Conservation (phyloP, 2,113 vertebrate species). For the Periophthalmodon schlosseri region DNA sequence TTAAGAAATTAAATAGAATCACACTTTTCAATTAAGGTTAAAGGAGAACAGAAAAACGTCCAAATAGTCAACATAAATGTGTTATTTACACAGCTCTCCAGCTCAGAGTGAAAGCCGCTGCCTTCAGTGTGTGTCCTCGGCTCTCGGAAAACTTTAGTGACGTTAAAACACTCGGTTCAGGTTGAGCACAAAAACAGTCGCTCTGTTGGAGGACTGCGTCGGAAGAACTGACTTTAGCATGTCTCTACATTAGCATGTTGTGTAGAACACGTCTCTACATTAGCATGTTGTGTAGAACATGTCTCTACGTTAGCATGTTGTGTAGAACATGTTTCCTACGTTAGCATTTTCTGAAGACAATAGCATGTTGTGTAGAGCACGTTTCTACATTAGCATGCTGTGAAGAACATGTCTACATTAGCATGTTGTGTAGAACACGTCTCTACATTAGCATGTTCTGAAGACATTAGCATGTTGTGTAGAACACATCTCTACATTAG, state of each 20-base stretch:
- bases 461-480: no score
- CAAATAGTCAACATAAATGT: conserved; percentile 80
- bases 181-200: conserved; percentile 63
- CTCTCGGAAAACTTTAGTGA: conserved; percentile 67
- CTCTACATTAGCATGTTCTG: no score
- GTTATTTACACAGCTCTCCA: conserved; percentile 95
- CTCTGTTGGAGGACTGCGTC: conserved; percentile 80
- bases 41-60: conserved; percentile 61
- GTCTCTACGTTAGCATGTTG: no score
- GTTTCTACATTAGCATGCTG: no score
- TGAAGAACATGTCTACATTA: no score
- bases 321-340: no score
- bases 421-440: no score
- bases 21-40: conserved; percentile 85
- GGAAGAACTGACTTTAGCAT: conserved; percentile 94
- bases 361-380: no score
- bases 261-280: no score
- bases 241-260: conserved; percentile 28
- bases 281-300: no score
- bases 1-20: conserved; percentile 71
- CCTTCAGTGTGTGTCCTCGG: conserved; percentile 57
- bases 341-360: no score
- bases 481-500: no score
- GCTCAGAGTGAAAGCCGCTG: conserved; percentile 84
- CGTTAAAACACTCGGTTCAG: conserved; percentile 70